Evolutionary conservation across 2,797 vertebrate genomes (phyloP), one percentile per base, ranked within the genome.

Genomic region (Syngnathus acus): DNA sequence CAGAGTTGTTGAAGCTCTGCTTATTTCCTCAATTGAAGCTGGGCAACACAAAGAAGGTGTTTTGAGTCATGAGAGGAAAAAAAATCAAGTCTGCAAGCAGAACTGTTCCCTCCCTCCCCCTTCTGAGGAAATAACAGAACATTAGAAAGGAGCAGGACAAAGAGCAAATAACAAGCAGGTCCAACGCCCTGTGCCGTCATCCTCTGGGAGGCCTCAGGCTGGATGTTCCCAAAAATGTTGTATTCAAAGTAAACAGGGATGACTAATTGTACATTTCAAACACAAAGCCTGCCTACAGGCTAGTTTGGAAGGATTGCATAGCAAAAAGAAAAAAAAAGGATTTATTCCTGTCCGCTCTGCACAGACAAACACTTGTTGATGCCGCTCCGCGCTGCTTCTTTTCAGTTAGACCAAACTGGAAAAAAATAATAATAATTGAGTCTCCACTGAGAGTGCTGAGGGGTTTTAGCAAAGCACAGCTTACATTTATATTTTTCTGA

Each of bases 231-330:
- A 75, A 23, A 86, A 85, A 82, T 78, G 78, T 86, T 82, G 81
- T 73, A 86, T 84, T 86, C 76, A 79, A 79, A 82, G 81, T 78
- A 87, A 89, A 89, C 83, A 88, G 83, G 89, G 88, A 84, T 83
- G 86, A 84, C 86, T 89, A 89, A 92, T 91, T 90, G 87, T 87
- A 85, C 80, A 88, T 89, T 89, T 91, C 75, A 83, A 85, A 90
- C 89, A 87, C 83, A 90, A 91, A 90, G 83, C 86, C 78, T 86
- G 86, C 86, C 88, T 80, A 84, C 80, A 72, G 84, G 89, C 83
- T 69, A 80, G 76, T 78, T 85, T 88, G 85, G 82, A 87, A 87
- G 83, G 77, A 86, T 64, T 69, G 81, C 68, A 64, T 83, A 80
- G 84, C 83, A 17, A 5, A 17, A 17, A 48, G 16, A 48, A 17